These are phyloP conservation scores for Pteropus rufus DNA, from an alignment of 2,797 vertebrate genomes.

Conservation along the genomic window DNA sequence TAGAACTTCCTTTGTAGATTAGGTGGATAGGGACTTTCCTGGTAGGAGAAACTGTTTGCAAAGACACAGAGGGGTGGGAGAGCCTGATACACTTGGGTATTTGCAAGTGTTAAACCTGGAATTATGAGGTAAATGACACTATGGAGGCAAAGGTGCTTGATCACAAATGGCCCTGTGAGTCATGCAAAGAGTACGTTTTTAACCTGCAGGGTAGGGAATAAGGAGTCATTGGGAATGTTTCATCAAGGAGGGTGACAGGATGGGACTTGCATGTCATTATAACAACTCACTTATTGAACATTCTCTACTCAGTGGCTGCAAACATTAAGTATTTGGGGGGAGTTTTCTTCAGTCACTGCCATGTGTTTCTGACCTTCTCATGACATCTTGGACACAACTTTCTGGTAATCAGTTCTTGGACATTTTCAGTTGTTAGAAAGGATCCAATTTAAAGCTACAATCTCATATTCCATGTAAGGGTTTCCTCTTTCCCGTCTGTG, in stretches of 20 bases:
- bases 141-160: neutral
- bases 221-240: neutral
- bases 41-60: neutral
- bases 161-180: neutral
- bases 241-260: neutral
- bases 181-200: neutral
- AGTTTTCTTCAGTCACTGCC: neutral
- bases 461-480: neutral
- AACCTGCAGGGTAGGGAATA: neutral
- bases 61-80: neutral
- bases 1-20: neutral
- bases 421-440: neutral
- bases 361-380: neutral
- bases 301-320: neutral
- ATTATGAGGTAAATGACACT: neutral
- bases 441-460: neutral
- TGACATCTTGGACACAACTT: neutral
- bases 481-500: neutral
- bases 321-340: neutral
- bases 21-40: neutral
- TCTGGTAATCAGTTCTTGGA: neutral
- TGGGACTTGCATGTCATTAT: neutral
- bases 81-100: neutral
- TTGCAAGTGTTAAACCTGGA: neutral
- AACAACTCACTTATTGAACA: neutral